Evolutionary conservation across 2,888 invertebrate genomes (phyloP), one percentile per base, ranked within the genome.

Genomic region (Trichopoda pennipes): DNA sequence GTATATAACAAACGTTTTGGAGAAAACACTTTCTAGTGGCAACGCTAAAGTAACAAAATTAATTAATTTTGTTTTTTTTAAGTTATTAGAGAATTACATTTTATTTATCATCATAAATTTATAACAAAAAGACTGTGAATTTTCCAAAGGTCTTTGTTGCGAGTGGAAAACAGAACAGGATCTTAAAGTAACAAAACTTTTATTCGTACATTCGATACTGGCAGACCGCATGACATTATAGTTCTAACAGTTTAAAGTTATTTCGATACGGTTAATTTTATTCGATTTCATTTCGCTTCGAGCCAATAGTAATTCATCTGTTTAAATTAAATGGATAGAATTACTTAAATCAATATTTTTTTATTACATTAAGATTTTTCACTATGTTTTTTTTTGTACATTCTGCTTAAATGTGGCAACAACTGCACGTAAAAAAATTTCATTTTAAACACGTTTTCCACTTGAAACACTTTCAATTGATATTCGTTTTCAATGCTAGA

Each of bases 371-470:
- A 70, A 69, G 55, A 66, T 47, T 51, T 80, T 44, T 42, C n/a
- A 23, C 14, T 17, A 76, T 68, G n/a, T 76, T 79, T 69, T 6
- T 63, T 73, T 51, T 23, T 55, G n/a, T 70, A 7, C 6, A 63
- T 70, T 70, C 38, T 60, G 14, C 55, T 60, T 8, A 70, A 69
- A 76, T 58, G 42, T 47, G 53, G 60, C 21, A 66, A 79, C 66
- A 56, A 79, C 32, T 51, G 70, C 82, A 63, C 76, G 68, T 76
- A 79, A 76, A 79, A 76, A 66, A 82, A 55, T 76, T 68, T 70
- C 32, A 70, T 79, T 82, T 4, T 82, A 76, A 79, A 79, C 79
- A 76, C 82, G 61, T 82, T 82, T 82, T 82, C 82, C 82, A 82
- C 79, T 79, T 76, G 79, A 79, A 76, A 70, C 72, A 60, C 58